A percentile compares a stretch with the other conserved stretches of the same genome.
Evolutionary conservation across 1,140 invertebrate genomes (phyloP).

Genomic region (Octopus sinensis): DNA sequence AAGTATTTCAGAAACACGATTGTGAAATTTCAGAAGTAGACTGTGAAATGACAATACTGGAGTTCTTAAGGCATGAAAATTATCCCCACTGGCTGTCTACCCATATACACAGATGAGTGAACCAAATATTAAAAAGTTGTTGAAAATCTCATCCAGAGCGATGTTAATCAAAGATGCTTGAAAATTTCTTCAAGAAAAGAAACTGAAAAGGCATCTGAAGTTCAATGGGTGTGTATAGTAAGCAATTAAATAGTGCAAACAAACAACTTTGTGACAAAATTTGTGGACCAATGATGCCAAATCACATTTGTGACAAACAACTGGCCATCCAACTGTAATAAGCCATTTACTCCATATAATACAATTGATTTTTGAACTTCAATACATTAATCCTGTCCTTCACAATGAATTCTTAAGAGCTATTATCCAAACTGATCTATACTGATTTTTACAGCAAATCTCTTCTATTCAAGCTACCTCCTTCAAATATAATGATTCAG

Average conservation of each 20-base stretch:
- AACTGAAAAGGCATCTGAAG: slow-evolving; percentile 7
- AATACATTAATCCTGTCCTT: neutral
- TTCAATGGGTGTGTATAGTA: neutral
- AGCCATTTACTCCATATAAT: slow-evolving; percentile 8
- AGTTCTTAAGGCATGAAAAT: neutral
- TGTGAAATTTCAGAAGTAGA: neutral
- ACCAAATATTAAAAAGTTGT: slow-evolving; percentile 5
- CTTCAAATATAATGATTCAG: neutral
- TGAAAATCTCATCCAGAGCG: neutral
- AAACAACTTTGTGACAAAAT: slow-evolving; percentile 8
- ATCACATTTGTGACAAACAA: slow-evolving; percentile 5
- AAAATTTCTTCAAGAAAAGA: neutral
- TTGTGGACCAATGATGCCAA: slow-evolving; percentile 4
- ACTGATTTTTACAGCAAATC: slow-evolving; percentile 4
- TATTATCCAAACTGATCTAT: neutral
- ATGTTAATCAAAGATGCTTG: slow-evolving; percentile 2
- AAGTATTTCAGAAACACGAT: neutral
- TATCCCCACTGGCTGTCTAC: neutral
- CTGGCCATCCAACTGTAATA: neutral
- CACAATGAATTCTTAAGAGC: slow-evolving; percentile 1
- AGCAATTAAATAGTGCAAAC: neutral
- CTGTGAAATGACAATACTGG: neutral
- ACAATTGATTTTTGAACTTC: neutral
- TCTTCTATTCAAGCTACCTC: neutral
- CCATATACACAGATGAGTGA: neutral